Conservation (phyloP, 2,888 invertebrate species). For the Laothoe populi region DNA sequence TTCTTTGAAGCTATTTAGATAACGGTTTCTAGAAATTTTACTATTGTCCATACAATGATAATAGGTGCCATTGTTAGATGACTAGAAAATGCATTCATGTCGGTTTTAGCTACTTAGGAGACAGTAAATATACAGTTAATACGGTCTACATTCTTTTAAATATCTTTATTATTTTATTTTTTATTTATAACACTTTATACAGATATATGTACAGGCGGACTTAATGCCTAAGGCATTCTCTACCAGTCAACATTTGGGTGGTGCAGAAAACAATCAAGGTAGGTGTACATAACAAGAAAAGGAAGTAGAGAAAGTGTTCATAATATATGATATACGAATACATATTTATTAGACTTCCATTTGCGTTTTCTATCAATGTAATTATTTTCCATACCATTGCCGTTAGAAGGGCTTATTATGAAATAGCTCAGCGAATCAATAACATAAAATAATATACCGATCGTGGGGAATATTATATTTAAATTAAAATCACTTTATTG, state of each 20-base stretch:
- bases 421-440: background rate
- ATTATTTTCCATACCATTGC: background rate
- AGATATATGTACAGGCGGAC: no score
- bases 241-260: no score
- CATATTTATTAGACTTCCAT: no score
- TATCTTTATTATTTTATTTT: constrained; percentile 3
- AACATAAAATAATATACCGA: background rate
- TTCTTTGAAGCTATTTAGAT: constrained; percentile 37
- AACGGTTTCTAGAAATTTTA: constrained; percentile 29
- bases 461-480: background rate
- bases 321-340: no score
- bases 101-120: constrained; percentile 1
- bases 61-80: constrained; percentile 29
- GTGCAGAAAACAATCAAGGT: no score
- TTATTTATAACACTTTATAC: no score
- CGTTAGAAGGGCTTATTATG: background rate
- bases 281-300: no score
- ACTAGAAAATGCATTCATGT: constrained; percentile 23
- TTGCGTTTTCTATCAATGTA: background rate
- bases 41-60: constrained; percentile 15
- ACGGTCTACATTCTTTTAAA: background rate
- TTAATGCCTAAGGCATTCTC: no score
- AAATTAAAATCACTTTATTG: background rate
- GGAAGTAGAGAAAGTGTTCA: no score
- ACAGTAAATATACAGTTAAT: background rate